These are phyloP conservation scores for Melanocharis versteri DNA, from an alignment of 2,113 vertebrate species.

Conservation along the genomic window DNA sequence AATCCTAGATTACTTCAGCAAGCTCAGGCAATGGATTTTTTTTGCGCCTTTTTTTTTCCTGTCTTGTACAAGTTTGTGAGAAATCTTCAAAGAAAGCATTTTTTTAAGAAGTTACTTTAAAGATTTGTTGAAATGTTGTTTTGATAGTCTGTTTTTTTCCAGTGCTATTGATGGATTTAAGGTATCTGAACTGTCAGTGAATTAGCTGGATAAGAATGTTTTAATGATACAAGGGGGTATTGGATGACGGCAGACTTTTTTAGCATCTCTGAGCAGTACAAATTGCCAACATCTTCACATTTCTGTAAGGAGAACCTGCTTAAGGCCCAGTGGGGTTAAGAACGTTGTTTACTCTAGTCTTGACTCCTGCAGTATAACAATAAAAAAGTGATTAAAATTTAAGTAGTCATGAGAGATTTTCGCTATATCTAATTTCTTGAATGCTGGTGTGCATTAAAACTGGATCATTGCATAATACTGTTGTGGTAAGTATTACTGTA, in stretches of 20 bases:
- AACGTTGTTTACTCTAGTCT: slow-evolving; percentile 65
- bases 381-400: slow-evolving; percentile 73
- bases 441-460: slow-evolving; percentile 50
- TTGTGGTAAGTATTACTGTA: slow-evolving; percentile 11
- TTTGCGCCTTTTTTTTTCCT: neutral
- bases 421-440: slow-evolving; percentile 62
- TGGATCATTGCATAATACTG: slow-evolving; percentile 57
- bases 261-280: slow-evolving; percentile 33
- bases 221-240: neutral
- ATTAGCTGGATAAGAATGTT: slow-evolving; percentile 3
- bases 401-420: slow-evolving; percentile 68
- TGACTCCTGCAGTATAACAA: slow-evolving; percentile 62
- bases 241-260: slow-evolving; percentile 55
- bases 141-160: neutral
- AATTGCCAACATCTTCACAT: slow-evolving; percentile 41
- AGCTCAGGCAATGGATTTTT: slow-evolving; percentile 7
- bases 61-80: neutral
- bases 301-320: slow-evolving; percentile 31
- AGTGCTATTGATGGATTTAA: slow-evolving; percentile 31
- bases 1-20: slow-evolving; percentile 29
- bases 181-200: neutral
- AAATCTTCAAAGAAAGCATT: neutral
- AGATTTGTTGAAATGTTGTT: neutral
- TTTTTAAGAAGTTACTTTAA: neutral
- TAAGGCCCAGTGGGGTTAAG: slow-evolving; percentile 50